Percentiles rank a stretch among this genome's conserved stretches.
Conservation (phyloP, 2,113 vertebrate genomes). For the Salvelinus namaycush region DNA sequence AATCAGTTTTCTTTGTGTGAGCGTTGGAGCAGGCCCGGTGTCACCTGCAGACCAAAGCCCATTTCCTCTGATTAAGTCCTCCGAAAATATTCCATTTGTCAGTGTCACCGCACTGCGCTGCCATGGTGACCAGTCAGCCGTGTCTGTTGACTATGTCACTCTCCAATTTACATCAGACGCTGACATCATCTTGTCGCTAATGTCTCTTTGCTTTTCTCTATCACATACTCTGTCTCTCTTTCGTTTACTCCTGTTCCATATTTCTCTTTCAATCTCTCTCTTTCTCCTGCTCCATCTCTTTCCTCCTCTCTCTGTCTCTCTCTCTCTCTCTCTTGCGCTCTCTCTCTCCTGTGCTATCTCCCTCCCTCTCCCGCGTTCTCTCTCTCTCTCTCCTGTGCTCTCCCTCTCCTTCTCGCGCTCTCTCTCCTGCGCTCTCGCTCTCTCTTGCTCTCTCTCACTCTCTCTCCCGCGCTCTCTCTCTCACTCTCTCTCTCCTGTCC, state of each 20-base stretch:
- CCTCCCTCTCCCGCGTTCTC: no score
- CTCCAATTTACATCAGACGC: constrained; percentile 87
- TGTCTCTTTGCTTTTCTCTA: constrained; percentile 65
- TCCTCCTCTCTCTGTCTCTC: background rate
- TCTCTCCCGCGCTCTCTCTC: constrained; percentile 45
- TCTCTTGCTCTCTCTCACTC: no score
- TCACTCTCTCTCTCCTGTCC: background rate
- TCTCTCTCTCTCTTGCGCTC: background rate
- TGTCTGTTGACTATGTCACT: constrained; percentile 91
- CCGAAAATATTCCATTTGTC: constrained; percentile 95
- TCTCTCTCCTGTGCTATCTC: background rate
- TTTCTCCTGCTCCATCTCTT: background rate
- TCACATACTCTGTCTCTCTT: constrained; percentile 1
- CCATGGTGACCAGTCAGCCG: constrained; percentile 80
- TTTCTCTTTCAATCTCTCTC: background rate
- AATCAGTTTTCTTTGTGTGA: constrained; percentile 87
- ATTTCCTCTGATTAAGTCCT: constrained; percentile 96
- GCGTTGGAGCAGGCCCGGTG: constrained; percentile 84
- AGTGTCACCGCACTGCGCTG: constrained; percentile 86
- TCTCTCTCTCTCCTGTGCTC: background rate
- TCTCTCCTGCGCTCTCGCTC: no score
- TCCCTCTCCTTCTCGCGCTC: no score
- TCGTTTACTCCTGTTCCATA: background rate
- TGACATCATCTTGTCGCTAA: constrained; percentile 83
- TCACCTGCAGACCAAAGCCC: constrained; percentile 90